These are phyloP conservation scores for Eupithecia insigniata DNA, from an alignment of 2,888 invertebrate genomes.

Conservation along the genomic window DNA sequence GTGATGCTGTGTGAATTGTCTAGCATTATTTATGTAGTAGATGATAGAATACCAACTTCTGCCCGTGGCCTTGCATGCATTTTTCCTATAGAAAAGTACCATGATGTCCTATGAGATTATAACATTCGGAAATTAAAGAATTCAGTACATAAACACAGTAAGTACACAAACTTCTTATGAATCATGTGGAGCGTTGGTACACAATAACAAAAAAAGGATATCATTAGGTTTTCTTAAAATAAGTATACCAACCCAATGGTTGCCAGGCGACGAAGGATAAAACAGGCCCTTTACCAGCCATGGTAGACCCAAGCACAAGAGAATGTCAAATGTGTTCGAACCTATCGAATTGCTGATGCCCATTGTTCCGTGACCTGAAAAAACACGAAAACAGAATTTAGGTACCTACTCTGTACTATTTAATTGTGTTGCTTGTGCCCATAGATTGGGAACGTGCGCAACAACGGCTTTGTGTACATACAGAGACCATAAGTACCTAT, in stretches of 20 bases:
- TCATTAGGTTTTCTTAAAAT: background rate
- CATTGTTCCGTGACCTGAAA: slow-evolving; percentile 89
- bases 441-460: slow-evolving; percentile 4
- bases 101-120: background rate
- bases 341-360: slow-evolving; percentile 92
- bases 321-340: slow-evolving; percentile 92
- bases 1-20: background rate
- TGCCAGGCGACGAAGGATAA: slow-evolving; percentile 83
- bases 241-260: slow-evolving; percentile 77
- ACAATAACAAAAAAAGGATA: background rate
- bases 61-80: background rate
- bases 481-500: background rate
- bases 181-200: background rate
- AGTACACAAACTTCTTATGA: background rate
- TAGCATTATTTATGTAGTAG: no score
- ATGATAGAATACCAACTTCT: background rate
- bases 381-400: slow-evolving; percentile 22
- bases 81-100: background rate
- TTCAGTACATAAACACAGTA: background rate
- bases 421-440: slow-evolving; percentile 12
- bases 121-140: no score
- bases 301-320: slow-evolving; percentile 90
- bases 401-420: slow-evolving; percentile 1
- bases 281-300: slow-evolving; percentile 89
- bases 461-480: background rate